Conservation (phyloP, 1,140 invertebrate species). For the Scaptodrosophila lebanonensis region DNA sequence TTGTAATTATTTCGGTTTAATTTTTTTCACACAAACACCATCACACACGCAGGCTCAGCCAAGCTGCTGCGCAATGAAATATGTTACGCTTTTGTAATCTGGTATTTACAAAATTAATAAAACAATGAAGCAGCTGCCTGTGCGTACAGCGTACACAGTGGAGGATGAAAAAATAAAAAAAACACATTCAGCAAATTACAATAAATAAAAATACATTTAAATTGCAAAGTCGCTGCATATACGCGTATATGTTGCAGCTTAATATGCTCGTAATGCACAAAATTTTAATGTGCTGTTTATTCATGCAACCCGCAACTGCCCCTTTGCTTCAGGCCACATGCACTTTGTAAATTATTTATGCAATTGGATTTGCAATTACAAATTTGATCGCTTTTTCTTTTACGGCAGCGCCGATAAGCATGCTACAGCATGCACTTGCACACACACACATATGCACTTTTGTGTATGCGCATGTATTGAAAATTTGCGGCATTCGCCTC, state of each 20-base stretch:
- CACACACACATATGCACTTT: constrained; percentile 35
- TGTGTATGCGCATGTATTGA: no score
- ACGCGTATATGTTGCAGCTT: constrained; percentile 38
- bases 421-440: constrained; percentile 43
- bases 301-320: constrained; percentile 9
- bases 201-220: constrained; percentile 3
- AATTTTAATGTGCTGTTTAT: constrained; percentile 4
- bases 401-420: constrained; percentile 46
- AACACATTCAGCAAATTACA: background rate
- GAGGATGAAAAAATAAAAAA: background rate
- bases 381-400: constrained; percentile 42
- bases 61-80: constrained; percentile 33
- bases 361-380: constrained; percentile 62
- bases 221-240: constrained; percentile 32
- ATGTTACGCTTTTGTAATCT: constrained; percentile 69
- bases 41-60: background rate
- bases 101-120: constrained; percentile 69
- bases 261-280: constrained; percentile 31
- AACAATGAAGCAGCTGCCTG: constrained; percentile 26
- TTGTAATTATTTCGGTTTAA: constrained; percentile 67
- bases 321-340: background rate
- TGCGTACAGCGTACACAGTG: background rate
- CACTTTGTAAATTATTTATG: constrained; percentile 57
- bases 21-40: background rate
- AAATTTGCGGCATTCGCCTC: no score